Percentiles rank a stretch among this genome's conserved stretches.
These are phyloP conservation scores for Hydrotaea diabolus DNA, from an alignment of 2,888 invertebrate genomes.

Conservation along the genomic window DNA sequence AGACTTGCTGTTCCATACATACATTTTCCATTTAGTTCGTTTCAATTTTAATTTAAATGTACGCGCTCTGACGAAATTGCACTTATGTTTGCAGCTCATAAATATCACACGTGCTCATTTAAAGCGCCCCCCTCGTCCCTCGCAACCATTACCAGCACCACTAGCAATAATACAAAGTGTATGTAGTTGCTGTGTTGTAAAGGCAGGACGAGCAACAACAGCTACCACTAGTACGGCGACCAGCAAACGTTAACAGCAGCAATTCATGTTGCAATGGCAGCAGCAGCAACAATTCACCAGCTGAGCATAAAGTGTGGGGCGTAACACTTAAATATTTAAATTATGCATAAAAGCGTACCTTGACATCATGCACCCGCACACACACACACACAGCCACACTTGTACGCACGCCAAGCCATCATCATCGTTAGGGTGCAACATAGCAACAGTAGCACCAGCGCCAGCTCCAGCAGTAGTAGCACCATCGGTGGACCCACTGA, in stretches of 20 bases:
- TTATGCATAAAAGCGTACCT: conserved; percentile 61
- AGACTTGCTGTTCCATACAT: background rate
- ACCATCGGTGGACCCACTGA: conserved; percentile 1
- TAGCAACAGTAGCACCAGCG: no score
- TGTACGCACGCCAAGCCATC: background rate
- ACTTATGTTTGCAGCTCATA: conserved; percentile 60
- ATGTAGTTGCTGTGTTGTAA: background rate
- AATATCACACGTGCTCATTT: conserved; percentile 49
- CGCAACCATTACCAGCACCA: background rate
- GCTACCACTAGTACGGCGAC: no score
- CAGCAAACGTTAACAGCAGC: no score
- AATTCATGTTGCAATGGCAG: conserved; percentile 41
- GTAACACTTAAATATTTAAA: conserved; percentile 61
- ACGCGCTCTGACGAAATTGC: conserved; percentile 27
- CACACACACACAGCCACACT: background rate
- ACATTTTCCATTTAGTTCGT: conserved; percentile 51
- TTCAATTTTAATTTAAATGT: conserved; percentile 62
- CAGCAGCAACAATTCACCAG: conserved; percentile 15
- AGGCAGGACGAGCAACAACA: background rate
- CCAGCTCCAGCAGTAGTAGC: no score
- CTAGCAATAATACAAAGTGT: background rate
- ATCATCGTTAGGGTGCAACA: no score
- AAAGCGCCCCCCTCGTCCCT: background rate
- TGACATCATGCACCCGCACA: conserved; percentile 24
- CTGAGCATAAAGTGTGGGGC: conserved; percentile 38